Evolutionary conservation across 2,888 invertebrate species (phyloP).

Genomic region (Pherbina coryleti): DNA sequence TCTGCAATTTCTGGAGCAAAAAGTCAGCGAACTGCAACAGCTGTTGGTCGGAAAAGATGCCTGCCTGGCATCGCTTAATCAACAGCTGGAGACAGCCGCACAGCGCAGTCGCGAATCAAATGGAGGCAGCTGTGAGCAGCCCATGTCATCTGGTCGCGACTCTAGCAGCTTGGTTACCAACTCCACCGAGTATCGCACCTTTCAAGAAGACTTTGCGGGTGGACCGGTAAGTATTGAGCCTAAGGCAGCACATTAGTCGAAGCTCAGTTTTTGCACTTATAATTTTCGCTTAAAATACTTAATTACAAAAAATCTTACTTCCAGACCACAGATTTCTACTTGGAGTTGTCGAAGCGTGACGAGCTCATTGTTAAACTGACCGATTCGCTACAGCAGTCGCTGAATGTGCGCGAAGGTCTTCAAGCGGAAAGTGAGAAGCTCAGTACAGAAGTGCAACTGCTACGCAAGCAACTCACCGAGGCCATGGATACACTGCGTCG

Average conservation of each 20-base stretch:
- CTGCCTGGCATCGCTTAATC: slow-evolving; percentile 61
- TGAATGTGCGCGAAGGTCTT: slow-evolving; percentile 74
- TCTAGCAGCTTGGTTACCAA: slow-evolving; percentile 66
- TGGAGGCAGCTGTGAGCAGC: slow-evolving; percentile 54
- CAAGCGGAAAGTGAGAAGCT: slow-evolving; percentile 75
- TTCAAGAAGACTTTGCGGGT: slow-evolving; percentile 78
- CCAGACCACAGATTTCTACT: slow-evolving; percentile 81
- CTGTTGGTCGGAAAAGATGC: slow-evolving; percentile 65
- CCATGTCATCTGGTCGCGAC: slow-evolving; percentile 64
- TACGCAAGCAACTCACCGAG: slow-evolving; percentile 71
- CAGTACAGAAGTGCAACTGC: slow-evolving; percentile 72
- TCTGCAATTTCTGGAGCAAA: slow-evolving; percentile 64
- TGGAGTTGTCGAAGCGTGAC: slow-evolving; percentile 78
- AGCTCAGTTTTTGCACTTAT: too few species aligned
- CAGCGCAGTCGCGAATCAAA: slow-evolving; percentile 53
- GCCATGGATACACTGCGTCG: slow-evolving; percentile 68
- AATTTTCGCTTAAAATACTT: background rate
- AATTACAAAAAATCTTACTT: slow-evolving; percentile 58
- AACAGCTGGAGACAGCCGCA: slow-evolving; percentile 59
- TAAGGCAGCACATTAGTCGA: too few species aligned
- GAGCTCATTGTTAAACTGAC: slow-evolving; percentile 80
- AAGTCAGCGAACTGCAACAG: slow-evolving; percentile 63
- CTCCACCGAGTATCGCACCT: slow-evolving; percentile 79
- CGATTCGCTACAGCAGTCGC: slow-evolving; percentile 78
- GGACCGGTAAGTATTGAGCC: slow-evolving; percentile 72